Evolutionary conservation across 2,797 vertebrate species (phyloP).

Genomic region (Chiloscyllium punctatum): DNA sequence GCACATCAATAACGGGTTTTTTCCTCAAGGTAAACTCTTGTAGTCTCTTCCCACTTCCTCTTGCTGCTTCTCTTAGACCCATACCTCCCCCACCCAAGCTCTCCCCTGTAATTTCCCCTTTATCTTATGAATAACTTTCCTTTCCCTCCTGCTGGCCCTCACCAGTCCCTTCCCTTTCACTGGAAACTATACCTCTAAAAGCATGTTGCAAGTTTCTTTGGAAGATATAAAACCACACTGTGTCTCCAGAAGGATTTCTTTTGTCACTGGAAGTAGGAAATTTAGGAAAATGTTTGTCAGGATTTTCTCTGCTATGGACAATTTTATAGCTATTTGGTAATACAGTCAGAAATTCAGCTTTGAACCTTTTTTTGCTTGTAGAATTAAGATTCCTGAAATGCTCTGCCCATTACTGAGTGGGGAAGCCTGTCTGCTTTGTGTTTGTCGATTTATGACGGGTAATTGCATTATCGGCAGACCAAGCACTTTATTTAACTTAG

Average conservation of each 20-base stretch:
- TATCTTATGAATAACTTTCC: neutral
- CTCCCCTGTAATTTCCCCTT: neutral
- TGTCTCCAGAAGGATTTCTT: neutral
- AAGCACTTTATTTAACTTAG: neutral
- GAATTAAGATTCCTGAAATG: neutral
- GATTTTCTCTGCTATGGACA: neutral
- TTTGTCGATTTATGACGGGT: neutral
- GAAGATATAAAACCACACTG: neutral
- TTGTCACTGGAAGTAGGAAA: too few species aligned
- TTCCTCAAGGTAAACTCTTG: neutral
- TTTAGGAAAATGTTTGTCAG: too few species aligned
- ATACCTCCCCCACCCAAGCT: neutral
- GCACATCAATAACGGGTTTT: neutral
- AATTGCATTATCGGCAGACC: neutral
- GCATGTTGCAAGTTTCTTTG: neutral
- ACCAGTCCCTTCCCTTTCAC: neutral
- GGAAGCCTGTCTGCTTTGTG: neutral
- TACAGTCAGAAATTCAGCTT: neutral
- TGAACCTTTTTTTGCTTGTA: neutral
- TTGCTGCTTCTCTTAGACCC: neutral
- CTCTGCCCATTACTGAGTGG: neutral
- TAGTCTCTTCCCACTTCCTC: neutral
- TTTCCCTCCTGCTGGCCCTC: neutral
- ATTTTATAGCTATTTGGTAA: neutral
- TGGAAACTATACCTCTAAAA: neutral